Percentiles rank a stretch among this genome's conserved stretches.
Conservation (phyloP, 2,113 vertebrate genomes). For the Glaucomys volans region DNA sequence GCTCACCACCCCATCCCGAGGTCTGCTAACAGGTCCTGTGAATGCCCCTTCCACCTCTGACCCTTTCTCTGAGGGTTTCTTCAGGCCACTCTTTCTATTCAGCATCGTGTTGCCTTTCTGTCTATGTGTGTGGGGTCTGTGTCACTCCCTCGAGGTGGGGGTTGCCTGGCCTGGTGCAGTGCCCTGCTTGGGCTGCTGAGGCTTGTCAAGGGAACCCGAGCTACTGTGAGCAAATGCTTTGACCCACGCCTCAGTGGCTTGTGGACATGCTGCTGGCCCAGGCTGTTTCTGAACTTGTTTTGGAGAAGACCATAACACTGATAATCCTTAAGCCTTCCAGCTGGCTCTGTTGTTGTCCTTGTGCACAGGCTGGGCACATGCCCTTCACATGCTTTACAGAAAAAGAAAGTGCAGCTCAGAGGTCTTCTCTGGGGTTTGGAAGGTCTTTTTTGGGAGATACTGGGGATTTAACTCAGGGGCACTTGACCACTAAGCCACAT, state of each 20-base stretch:
- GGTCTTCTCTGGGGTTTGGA: not conserved
- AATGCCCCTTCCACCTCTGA: accelerated
- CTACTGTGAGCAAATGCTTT: not conserved
- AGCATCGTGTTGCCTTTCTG: not conserved
- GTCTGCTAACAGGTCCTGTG: accelerated
- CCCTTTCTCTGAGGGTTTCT: not conserved
- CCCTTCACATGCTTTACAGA: too few relatives aligned
- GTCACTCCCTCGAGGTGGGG: accelerated
- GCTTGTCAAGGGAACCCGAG: not conserved
- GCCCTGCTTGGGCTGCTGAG: accelerated
- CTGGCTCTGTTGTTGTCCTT: not conserved
- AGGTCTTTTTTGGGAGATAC: too few relatives aligned
- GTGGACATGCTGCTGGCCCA: not conserved
- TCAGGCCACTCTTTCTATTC: accelerated
- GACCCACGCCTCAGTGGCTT: not conserved
- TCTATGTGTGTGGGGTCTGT: too few relatives aligned
- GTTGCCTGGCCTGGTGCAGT: too few relatives aligned
- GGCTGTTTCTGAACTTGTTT: not conserved
- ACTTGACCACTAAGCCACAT: too few relatives aligned
- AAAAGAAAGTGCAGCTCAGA: not conserved
- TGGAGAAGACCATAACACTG: not conserved
- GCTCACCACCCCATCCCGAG: accelerated
- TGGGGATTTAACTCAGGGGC: too few relatives aligned
- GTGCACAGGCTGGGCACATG: too few relatives aligned
- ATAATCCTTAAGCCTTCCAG: not conserved